These are phyloP conservation scores for Thaleichthys pacificus DNA, from an alignment of 2,797 vertebrate species.

Conservation along the genomic window DNA sequence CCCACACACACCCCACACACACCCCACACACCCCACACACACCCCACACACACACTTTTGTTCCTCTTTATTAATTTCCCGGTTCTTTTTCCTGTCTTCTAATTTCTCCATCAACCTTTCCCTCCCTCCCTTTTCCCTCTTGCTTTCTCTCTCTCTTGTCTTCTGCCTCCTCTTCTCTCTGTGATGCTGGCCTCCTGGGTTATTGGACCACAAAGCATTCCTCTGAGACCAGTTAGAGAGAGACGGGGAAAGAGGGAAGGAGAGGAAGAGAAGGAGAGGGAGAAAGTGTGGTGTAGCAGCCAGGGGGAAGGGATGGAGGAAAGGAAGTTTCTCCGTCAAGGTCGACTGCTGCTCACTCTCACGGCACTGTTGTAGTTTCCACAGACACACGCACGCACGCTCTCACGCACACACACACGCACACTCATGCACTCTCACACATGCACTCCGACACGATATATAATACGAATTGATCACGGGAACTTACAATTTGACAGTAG, in stretches of 20 bases:
- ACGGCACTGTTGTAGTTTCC: constrained; percentile 58
- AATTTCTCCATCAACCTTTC: constrained; percentile 51
- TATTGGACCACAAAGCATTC: constrained; percentile 75
- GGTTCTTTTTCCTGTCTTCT: constrained; percentile 45
- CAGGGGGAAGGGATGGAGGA: constrained; percentile 55
- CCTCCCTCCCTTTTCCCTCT: constrained; percentile 18
- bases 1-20: no score
- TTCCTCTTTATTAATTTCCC: constrained; percentile 43
- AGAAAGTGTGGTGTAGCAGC: constrained; percentile 47
- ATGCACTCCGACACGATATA: not conserved
- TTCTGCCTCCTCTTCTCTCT: constrained; percentile 4
- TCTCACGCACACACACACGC: not conserved
- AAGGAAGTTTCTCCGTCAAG: constrained; percentile 74
- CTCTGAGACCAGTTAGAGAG: constrained; percentile 77
- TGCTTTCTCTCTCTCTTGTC: constrained; percentile 48
- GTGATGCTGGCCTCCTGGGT: constrained; percentile 70
- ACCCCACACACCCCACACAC: no score
- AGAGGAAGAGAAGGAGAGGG: constrained; percentile 34
- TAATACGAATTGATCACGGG: constrained; percentile 37
- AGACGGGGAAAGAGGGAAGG: constrained; percentile 67
- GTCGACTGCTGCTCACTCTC: constrained; percentile 70
- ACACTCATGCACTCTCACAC: constrained; percentile 17
- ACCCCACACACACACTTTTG: constrained; percentile 3
- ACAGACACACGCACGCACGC: constrained; percentile 40
- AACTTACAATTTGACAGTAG: constrained; percentile 50